Conservation (phyloP, 2,113 vertebrate species). For the Trogon melanurus region DNA sequence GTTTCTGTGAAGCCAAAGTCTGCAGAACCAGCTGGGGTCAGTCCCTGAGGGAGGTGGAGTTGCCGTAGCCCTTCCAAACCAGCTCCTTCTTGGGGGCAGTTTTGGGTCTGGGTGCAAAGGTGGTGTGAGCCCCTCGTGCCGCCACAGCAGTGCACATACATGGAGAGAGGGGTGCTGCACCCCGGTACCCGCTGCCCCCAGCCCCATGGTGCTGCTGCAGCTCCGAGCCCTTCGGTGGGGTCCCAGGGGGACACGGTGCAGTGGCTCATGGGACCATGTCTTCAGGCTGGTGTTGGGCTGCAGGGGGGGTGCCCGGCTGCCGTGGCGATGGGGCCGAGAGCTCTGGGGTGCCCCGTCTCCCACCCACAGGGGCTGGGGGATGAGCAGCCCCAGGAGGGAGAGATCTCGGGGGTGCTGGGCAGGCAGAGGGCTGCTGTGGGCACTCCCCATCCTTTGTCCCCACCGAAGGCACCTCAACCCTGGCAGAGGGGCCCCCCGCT, state of each 20-base stretch:
- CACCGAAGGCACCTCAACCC: not conserved
- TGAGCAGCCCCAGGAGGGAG: too few species aligned
- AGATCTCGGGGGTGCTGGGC: not conserved
- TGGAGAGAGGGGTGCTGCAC: not conserved
- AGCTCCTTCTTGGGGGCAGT: not conserved
- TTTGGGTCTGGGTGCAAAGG: not conserved
- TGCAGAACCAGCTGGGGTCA: not conserved
- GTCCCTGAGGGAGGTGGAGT: not conserved
- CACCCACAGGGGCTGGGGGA: not conserved
- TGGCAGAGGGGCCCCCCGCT: fast-evolving
- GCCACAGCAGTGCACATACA: fast-evolving
- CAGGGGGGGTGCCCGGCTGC: not conserved
- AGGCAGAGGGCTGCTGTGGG: fast-evolving
- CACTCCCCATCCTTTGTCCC: not conserved
- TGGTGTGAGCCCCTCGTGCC: not conserved
- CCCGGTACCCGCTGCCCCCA: not conserved
- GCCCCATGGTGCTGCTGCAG: not conserved
- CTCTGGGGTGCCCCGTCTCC: not conserved
- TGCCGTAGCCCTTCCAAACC: not conserved
- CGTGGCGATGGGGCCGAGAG: not conserved
- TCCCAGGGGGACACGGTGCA: not conserved
- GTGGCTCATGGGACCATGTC: not conserved
- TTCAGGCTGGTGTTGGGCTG: not conserved
- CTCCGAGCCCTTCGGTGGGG: not conserved
- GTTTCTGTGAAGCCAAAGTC: not conserved